Evolutionary conservation across 2,888 invertebrate genomes (phyloP), one percentile per base, ranked within the genome.

Genomic region (Megamerina dolium): DNA sequence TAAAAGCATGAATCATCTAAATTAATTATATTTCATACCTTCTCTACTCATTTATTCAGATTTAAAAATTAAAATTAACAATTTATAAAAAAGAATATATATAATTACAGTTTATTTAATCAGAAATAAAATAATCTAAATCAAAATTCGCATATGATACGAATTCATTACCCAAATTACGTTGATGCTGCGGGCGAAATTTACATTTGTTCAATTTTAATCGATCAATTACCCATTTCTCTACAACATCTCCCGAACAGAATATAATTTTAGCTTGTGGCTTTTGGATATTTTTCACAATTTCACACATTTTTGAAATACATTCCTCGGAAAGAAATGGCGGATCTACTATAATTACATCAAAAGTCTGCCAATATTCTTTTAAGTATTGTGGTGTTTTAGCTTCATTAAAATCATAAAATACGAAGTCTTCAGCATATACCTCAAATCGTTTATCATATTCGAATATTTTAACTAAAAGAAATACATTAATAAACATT

Each of bases 291-390:
- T 80, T 79, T 54, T 81, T 82, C 2, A 94, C 79, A 1, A 91
- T 90, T 45, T 80, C 72, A 0, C 88, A 79, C 1, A 85, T 85
- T 74, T 94, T 93, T 2, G 80, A 77, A 36, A 95, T 76, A 69
- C 96, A 96, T 66, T 95, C 95, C 55, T 90, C 85, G 0, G 93
- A 87, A 3, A 97, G 75, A 71, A 95, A 96, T 0, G 97, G 97
- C 2, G 97, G 96, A 73, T 97, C 96, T 0, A 87, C 90, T 41
- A 97, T 75, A 2, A 96, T 85, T 18, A 96, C 64, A 69, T 94
- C 89, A 66, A 83, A 94, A 34, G 73, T 65, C 17, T 73, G 46
- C 5, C 53, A 47, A 19, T 60, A 58, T 0, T 55, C 72, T 2
- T 73, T 56, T 12, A 81, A 71, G 10, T 83, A 79, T 23, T 74